Conservation (phyloP, 2,113 vertebrate genomes). For the Eubucco bourcierii region DNA sequence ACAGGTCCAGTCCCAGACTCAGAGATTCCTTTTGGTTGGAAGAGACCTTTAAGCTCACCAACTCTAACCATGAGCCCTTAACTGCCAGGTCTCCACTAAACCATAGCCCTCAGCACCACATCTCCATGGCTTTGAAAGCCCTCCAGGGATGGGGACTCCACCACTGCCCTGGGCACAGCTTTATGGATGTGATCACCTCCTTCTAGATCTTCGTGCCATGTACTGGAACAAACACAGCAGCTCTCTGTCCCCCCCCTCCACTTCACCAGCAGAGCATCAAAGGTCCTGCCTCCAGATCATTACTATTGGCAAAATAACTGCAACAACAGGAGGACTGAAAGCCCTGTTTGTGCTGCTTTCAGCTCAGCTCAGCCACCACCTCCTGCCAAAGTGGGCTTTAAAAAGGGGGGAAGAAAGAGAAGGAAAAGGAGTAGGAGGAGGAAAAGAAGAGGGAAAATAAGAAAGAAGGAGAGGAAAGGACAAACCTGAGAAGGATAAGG, state of each 20-base stretch:
- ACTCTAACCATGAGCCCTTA: too few species aligned
- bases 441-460: not conserved
- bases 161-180: too few species aligned
- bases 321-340: conserved; percentile 57
- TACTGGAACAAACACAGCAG: not conserved
- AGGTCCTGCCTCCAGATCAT: conserved; percentile 37
- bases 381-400: not conserved
- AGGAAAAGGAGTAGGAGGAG: not conserved
- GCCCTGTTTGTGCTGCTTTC: not conserved
- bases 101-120: too few species aligned
- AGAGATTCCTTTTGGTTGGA: too few species aligned
- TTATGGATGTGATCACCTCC: not conserved
- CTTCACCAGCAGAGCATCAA: not conserved
- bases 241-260: not conserved
- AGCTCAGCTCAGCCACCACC: not conserved
- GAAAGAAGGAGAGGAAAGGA: not conserved
- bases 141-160: too few species aligned
- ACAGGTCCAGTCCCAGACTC: not conserved
- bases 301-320: conserved; percentile 72
- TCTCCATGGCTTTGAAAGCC: too few species aligned
- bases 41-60: too few species aligned
- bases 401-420: not conserved
- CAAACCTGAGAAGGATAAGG: not conserved
- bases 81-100: too few species aligned
- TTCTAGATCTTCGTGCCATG: not conserved